Evolutionary conservation across 2,113 vertebrate genomes (phyloP).

Genomic region (Chamaea fasciata): DNA sequence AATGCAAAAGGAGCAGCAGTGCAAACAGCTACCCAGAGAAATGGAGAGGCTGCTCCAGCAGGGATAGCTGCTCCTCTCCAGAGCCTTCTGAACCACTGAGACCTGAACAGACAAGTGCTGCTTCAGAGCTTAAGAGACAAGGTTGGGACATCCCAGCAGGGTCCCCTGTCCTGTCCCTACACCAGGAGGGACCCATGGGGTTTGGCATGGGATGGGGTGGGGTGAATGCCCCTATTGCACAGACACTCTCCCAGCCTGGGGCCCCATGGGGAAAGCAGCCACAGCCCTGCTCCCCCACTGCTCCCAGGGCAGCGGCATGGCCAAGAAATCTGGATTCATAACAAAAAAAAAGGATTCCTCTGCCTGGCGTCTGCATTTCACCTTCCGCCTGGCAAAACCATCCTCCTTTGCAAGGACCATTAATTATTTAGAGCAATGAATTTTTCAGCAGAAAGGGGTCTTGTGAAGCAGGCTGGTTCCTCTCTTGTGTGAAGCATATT

Average conservation of each 20-base stretch:
- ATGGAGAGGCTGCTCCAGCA: not conserved
- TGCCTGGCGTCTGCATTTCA: not conserved
- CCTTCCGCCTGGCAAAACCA: not conserved
- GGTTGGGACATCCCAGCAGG: not conserved
- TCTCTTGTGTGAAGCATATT: not conserved
- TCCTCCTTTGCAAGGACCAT: not conserved
- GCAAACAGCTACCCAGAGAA: not conserved
- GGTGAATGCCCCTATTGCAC: not conserved
- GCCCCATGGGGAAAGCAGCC: fast-evolving
- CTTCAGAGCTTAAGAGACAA: not conserved
- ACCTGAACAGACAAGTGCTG: not conserved
- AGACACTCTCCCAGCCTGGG: not conserved
- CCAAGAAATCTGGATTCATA: not conserved
- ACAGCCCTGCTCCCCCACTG: not conserved
- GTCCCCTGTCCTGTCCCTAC: not conserved
- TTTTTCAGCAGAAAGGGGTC: slow-evolving; percentile 53
- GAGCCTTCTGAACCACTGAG: not conserved
- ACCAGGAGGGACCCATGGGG: not conserved
- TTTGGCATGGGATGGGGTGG: not conserved
- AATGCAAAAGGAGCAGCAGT: not conserved
- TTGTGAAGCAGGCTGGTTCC: slow-evolving; percentile 6
- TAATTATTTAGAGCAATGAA: slow-evolving; percentile 49
- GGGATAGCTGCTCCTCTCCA: not conserved
- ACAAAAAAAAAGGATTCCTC: not conserved
- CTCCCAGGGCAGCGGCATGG: not conserved